Base-by-base conservation (phyloP, 2,797 vertebrate species). In the Triplophysa yarkandensis region DNA sequence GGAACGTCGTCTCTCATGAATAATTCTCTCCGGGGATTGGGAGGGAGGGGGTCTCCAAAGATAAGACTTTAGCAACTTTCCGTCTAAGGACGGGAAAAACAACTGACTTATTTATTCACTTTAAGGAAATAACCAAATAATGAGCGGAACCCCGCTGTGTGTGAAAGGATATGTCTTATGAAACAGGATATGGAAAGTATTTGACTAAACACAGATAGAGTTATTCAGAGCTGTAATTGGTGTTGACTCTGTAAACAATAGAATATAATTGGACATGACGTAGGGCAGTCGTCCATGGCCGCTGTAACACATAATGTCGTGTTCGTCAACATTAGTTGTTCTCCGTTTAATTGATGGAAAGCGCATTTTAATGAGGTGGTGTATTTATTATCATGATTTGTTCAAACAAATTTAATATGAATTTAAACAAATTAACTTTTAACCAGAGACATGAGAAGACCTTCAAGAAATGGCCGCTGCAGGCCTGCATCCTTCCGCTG, bases 261-360 rank as follows among this genome's bases (percentile, higher is more conserved):
- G 25, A 55, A 73, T 55, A 54, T 73, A 55, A 73, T 73, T 73
- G 50, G 71, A 73, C n/a, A 13, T 73, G 61, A 23, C 71, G 54
- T 39, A 25, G 60, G 48, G n/a, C 71, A 55, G 55, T 65, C 39
- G 71, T 61, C 27, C 46, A 23, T 7, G 3, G 48, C 34, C 25
- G 19, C 10, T 28, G 19, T 55, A 48, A 87, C 85, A 84, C 81
- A 78, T 48, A 83, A 82, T 82, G 81, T 79, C 81, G 76, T 17
- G 55, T 71, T 50, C 52, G 69, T 71, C 30, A 28, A 71, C 58
- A 39, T 27, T 71, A 62, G 30, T 71, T 62, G 69, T 62, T 63
- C 34, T 1, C 10, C 1, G 4, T 41, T 63, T 39, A 62, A 52
- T 52, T 52, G 32, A 52, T 4, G 11, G 44, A 52, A 19, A 16